These are phyloP conservation scores for Saxicola maurus DNA, from an alignment of 2,797 vertebrate genomes.

Conservation along the genomic window DNA sequence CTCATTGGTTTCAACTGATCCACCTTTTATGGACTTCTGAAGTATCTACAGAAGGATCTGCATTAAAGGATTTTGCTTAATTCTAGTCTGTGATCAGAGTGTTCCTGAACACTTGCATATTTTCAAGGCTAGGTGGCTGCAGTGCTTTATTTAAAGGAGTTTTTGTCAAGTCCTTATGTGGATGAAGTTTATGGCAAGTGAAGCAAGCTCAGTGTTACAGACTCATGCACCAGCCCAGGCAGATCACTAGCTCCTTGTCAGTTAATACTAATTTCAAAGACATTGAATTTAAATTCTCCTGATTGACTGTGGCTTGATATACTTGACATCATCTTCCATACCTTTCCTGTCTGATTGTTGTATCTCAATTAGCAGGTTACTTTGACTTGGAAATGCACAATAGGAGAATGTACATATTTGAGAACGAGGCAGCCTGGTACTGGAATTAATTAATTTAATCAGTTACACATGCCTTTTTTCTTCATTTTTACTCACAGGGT, in stretches of 20 bases:
- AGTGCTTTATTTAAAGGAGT: slow-evolving; percentile 41
- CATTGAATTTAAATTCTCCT: neutral
- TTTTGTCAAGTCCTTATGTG: neutral
- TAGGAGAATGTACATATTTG: neutral
- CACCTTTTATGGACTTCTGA: neutral
- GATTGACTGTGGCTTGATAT: neutral
- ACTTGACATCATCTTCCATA: neutral
- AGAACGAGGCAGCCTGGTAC: neutral
- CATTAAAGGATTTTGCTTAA: neutral
- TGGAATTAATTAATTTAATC: neutral
- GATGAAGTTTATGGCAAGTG: neutral
- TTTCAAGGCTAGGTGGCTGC: slow-evolving; percentile 56
- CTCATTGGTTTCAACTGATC: neutral
- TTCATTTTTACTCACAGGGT: neutral
- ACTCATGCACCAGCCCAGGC: neutral
- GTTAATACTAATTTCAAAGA: neutral
- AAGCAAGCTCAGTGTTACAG: neutral
- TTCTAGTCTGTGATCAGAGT: neutral
- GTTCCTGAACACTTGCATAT: slow-evolving; percentile 35
- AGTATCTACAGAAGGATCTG: neutral
- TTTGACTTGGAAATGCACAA: neutral
- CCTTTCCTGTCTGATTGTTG: neutral
- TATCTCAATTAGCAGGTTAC: neutral
- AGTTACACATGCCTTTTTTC: neutral
- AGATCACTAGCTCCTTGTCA: neutral